A percentile compares a stretch with the other conserved stretches of the same genome.
These are phyloP conservation scores for Ceyx cyanopectus DNA, from an alignment of 2,113 vertebrate species.

Conservation along the genomic window DNA sequence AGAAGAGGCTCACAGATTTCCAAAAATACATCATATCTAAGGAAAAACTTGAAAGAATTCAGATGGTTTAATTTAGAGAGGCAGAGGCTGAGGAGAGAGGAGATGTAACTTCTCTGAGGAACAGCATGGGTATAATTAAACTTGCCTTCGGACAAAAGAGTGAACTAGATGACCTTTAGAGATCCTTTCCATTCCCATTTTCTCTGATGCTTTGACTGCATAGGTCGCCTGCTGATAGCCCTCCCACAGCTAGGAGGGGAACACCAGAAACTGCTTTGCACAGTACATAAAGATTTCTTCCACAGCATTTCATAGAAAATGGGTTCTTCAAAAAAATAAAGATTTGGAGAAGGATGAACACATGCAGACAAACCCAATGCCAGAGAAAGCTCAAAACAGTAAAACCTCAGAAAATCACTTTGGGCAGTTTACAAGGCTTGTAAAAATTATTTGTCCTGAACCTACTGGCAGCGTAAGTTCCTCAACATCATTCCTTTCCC, in stretches of 20 bases:
- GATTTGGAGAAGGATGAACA: neutral
- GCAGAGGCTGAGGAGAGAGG: too few relatives aligned
- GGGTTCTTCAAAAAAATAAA: neutral
- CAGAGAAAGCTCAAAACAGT: neutral
- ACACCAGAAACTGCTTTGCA: neutral
- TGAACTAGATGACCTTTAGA: too few relatives aligned
- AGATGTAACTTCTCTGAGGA: too few relatives aligned
- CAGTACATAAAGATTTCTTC: neutral
- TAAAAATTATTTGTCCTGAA: neutral
- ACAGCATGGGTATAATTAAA: too few relatives aligned
- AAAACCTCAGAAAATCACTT: neutral
- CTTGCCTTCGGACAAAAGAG: too few relatives aligned
- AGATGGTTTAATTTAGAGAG: too few relatives aligned
- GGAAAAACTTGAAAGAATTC: too few relatives aligned
- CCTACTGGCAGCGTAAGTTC: neutral
- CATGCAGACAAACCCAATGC: neutral
- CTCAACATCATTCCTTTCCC: neutral
- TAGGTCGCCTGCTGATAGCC: neutral
- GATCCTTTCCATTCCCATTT: too few relatives aligned
- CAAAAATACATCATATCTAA: too few relatives aligned
- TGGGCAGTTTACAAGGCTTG: neutral
- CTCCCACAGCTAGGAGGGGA: accelerated
- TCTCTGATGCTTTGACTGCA: too few relatives aligned
- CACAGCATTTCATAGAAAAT: neutral
- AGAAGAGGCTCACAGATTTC: too few relatives aligned